Evolutionary conservation across 2,888 invertebrate genomes (phyloP).

Genomic region (Tachina lurida): DNA sequence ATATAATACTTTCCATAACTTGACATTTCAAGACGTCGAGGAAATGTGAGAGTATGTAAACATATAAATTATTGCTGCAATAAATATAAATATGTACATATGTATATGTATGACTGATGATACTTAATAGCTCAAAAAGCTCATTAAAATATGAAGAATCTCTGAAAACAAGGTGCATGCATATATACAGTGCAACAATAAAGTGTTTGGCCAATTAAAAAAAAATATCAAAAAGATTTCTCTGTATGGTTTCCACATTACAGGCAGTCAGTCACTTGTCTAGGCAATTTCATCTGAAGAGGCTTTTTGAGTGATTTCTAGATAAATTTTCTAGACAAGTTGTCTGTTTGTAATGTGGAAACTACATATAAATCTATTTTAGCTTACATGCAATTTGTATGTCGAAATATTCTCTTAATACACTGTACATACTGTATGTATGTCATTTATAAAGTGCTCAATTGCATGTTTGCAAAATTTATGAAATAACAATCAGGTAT

Average conservation of each 20-base stretch:
- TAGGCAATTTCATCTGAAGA: too few relatives aligned
- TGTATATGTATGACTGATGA: conserved; percentile 1
- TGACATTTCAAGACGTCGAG: conserved; percentile 41
- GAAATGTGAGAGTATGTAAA: conserved; percentile 49
- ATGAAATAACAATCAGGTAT: conserved; percentile 46
- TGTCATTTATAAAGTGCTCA: conserved; percentile 53
- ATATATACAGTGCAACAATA: neutral
- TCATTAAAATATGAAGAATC: conserved; percentile 34
- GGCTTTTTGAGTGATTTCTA: too few relatives aligned
- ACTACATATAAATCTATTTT: neutral
- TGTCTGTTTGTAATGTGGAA: neutral
- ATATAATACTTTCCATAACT: conserved; percentile 30
- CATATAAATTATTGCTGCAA: conserved; percentile 14
- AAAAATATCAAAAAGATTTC: too few relatives aligned
- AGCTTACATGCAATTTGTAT: neutral
- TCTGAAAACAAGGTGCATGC: neutral
- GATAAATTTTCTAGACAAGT: neutral
- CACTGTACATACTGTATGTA: neutral
- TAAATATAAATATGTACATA: neutral
- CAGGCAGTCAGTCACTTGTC: too few relatives aligned
- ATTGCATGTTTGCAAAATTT: conserved; percentile 61
- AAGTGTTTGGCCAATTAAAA: neutral
- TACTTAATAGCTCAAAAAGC: conserved; percentile 44
- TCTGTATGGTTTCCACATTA: too few relatives aligned
- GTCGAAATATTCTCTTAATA: neutral